Percentiles rank a stretch among this genome's conserved stretches.
These are phyloP conservation scores for Lycocorax pyrrhopterus DNA, from an alignment of 2,113 vertebrate genomes.

Conservation along the genomic window DNA sequence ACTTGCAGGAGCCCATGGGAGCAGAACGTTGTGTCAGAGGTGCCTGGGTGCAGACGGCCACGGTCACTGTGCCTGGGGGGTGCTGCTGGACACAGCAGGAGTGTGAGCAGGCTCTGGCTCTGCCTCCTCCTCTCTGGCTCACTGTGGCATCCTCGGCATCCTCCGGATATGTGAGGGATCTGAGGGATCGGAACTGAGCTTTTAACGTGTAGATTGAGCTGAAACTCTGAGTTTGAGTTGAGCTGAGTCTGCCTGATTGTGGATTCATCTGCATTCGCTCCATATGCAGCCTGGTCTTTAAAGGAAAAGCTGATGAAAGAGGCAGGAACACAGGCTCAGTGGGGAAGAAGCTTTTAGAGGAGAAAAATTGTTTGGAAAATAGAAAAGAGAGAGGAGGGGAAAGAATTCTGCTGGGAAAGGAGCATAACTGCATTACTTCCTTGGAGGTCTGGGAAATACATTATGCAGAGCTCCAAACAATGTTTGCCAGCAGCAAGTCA, in stretches of 20 bases:
- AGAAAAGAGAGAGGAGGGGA: conserved; percentile 31
- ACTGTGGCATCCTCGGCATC: not conserved
- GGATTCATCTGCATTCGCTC: not conserved
- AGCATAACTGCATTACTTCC: conserved; percentile 37
- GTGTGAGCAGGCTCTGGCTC: not conserved
- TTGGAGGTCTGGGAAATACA: conserved; percentile 63
- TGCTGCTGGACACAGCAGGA: not conserved
- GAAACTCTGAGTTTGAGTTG: not conserved
- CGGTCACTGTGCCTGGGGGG: fast-evolving
- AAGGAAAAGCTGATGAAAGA: conserved; percentile 30
- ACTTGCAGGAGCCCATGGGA: not conserved
- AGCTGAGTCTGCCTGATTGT: not conserved
- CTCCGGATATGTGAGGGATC: not conserved
- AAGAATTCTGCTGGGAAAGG: conserved; percentile 47
- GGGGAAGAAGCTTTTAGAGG: conserved; percentile 43
- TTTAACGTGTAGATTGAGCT: not conserved
- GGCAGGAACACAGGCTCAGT: conserved; percentile 21
- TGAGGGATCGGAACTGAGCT: not conserved
- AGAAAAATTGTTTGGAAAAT: conserved; percentile 49
- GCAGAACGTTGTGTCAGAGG: not conserved
- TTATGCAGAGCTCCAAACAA: conserved; percentile 55
- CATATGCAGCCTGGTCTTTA: not conserved
- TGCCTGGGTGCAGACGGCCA: not conserved
- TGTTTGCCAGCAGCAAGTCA: conserved; percentile 54
- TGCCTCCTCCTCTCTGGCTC: not conserved